Conservation (phyloP, 2,888 invertebrate species). For the Troides helena region DNA sequence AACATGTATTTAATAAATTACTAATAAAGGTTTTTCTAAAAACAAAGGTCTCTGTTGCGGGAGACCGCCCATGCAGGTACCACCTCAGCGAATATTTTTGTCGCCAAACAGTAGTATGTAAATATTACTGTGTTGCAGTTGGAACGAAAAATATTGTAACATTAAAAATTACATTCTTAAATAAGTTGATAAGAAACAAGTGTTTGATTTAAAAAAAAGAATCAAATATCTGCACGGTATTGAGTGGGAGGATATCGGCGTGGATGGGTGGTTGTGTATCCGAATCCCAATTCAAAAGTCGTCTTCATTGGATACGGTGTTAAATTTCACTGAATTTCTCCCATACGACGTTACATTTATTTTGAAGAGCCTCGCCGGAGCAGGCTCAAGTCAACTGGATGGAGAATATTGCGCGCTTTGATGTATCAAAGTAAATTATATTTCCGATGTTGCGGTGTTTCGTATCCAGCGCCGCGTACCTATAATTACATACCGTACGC, state of each 20-base stretch:
- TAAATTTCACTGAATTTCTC: constrained; percentile 33
- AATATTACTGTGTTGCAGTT: too few species aligned
- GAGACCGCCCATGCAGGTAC: too few species aligned
- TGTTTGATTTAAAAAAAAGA: neutral
- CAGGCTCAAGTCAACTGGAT: constrained; percentile 42
- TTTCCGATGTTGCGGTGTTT: constrained; percentile 38
- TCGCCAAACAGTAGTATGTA: too few species aligned
- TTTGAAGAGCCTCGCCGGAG: constrained; percentile 35
- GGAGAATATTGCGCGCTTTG: constrained; percentile 46
- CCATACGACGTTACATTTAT: constrained; percentile 36
- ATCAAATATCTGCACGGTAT: neutral
- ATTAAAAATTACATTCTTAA: too few species aligned
- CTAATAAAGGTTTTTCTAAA: too few species aligned
- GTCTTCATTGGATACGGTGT: constrained; percentile 21
- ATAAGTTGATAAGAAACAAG: too few species aligned
- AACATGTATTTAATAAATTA: too few species aligned
- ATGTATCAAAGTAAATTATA: constrained; percentile 54
- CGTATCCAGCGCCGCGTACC: constrained; percentile 33
- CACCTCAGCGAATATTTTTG: too few species aligned
- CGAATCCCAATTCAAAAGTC: constrained; percentile 25
- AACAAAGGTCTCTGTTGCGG: too few species aligned
- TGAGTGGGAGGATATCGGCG: neutral
- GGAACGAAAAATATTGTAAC: too few species aligned
- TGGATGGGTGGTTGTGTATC: neutral
- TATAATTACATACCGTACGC: constrained; percentile 40